These are phyloP conservation scores for Eidolon helvum DNA, from an alignment of 2,113 vertebrate species.

Conservation along the genomic window DNA sequence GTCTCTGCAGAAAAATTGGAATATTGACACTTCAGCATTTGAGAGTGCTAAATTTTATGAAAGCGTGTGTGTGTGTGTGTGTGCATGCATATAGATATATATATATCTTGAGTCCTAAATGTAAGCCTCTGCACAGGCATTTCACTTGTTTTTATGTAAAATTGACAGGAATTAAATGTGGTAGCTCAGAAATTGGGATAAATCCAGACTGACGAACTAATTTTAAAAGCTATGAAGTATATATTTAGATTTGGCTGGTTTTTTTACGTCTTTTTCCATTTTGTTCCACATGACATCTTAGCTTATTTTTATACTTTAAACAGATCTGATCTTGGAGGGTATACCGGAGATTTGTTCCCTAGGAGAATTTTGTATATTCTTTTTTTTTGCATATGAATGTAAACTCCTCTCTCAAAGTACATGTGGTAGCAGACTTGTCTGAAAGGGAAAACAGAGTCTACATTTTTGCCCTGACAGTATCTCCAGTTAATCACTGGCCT, in stretches of 20 bases:
- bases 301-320: conserved; percentile 65
- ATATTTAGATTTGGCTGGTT: conserved; percentile 64
- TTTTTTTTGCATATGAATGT: not conserved
- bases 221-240: conserved; percentile 63
- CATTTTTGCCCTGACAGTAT: not conserved
- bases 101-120: not conserved
- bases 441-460: not conserved
- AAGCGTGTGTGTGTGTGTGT: not conserved
- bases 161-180: conserved; percentile 51
- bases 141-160: conserved; percentile 34
- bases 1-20: conserved; percentile 4
- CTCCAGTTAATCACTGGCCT: not conserved
- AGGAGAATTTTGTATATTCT: not conserved
- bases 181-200: conserved; percentile 49
- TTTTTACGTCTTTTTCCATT: conserved; percentile 48
- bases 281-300: conserved; percentile 53
- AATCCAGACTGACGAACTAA: conserved; percentile 57
- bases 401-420: not conserved
- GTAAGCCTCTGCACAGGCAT: not conserved
- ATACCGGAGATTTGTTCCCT: conserved; percentile 33
- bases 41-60: not conserved
- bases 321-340: conserved; percentile 17
- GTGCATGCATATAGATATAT: accelerated
- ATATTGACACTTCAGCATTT: not conserved
- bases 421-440: not conserved